Evolutionary conservation across 2,888 invertebrate genomes (phyloP).

Genomic region (Volucella zonaria): DNA sequence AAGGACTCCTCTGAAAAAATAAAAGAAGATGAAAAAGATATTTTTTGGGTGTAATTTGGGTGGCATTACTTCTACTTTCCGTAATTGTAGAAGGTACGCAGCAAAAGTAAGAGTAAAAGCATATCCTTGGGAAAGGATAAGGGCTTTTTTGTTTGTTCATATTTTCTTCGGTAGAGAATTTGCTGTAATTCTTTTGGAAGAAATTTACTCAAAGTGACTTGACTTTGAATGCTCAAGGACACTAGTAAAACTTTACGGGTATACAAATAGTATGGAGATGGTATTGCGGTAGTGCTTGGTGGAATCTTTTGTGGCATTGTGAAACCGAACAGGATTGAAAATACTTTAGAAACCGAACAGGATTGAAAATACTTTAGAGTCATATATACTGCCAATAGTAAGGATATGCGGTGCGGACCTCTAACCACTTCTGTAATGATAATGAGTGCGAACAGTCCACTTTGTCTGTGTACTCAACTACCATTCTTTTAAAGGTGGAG

Average conservation of each 20-base stretch:
- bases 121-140: constrained; percentile 30
- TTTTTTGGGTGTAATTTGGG: constrained; percentile 54
- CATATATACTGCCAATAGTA: neutral
- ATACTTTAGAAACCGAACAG: constrained; percentile 28
- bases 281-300: neutral
- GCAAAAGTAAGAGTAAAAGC: neutral
- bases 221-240: constrained; percentile 1
- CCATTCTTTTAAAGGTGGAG: neutral
- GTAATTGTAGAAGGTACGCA: constrained; percentile 32
- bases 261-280: neutral
- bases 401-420: neutral
- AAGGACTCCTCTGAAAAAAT: neutral
- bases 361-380: constrained; percentile 19
- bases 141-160: constrained; percentile 6
- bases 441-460: constrained; percentile 24
- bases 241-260: neutral
- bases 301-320: constrained; percentile 14
- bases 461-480: neutral
- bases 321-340: constrained; percentile 12
- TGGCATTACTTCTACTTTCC: constrained; percentile 40
- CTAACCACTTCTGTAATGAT: neutral
- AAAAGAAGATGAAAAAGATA: constrained; percentile 27
- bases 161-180: neutral
- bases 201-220: constrained; percentile 37
- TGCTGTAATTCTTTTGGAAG: neutral